These are phyloP conservation scores for Datnioides undecimradiatus DNA, from an alignment of 2,113 vertebrate species.

Conservation along the genomic window DNA sequence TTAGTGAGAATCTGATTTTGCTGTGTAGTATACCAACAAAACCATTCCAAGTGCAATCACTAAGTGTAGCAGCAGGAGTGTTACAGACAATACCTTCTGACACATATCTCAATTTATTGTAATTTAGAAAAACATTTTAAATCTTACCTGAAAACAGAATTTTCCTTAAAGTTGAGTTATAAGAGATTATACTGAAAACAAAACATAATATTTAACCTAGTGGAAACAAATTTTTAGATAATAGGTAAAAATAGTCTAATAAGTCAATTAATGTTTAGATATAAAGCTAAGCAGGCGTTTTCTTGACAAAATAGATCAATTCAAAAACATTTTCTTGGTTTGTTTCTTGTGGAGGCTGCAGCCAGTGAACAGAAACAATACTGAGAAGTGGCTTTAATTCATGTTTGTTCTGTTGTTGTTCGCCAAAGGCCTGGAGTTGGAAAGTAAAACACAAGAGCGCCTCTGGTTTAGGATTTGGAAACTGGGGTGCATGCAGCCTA, in stretches of 20 bases:
- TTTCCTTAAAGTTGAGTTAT: background rate
- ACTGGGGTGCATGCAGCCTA: background rate
- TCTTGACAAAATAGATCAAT: background rate
- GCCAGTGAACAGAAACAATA: conserved; percentile 47
- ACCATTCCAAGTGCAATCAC: conserved; percentile 50
- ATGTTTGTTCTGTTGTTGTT: conserved; percentile 31
- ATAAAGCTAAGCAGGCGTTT: background rate
- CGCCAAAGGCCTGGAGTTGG: conserved; percentile 48
- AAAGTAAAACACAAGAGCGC: background rate
- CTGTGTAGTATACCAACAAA: conserved; percentile 21
- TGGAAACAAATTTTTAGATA: background rate
- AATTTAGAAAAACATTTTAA: conserved; percentile 7
- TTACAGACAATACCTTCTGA: background rate
- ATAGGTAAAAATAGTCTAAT: background rate
- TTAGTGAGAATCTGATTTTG: conserved; percentile 10
- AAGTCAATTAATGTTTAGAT: background rate
- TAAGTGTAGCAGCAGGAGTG: background rate
- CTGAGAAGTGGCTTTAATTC: conserved; percentile 37
- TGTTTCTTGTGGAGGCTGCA: conserved; percentile 50
- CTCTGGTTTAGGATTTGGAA: conserved; percentile 1
- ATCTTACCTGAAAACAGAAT: background rate
- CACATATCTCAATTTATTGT: conserved; percentile 1
- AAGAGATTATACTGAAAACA: background rate
- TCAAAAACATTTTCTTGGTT: conserved; percentile 9
- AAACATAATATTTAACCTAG: background rate